phyloP scores from a whole-genome alignment of 2,113 vertebrate species.

The Pterocles gutturalis region DNA sequence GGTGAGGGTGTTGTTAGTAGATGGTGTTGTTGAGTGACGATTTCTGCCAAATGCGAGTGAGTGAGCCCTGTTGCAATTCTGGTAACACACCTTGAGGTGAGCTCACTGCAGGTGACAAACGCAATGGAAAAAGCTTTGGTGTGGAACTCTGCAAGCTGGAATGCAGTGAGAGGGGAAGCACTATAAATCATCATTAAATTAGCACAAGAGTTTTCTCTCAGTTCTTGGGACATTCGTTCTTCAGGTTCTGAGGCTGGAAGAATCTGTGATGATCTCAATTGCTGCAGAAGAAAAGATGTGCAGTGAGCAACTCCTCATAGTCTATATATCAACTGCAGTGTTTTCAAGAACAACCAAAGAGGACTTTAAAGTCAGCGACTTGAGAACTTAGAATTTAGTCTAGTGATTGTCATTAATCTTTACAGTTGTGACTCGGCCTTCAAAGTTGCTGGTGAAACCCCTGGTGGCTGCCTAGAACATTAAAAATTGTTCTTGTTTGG shows the following conservation, averaged over 20 bases:
- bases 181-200: background rate
- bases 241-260: background rate
- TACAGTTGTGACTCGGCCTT: background rate
- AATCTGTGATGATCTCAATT: background rate
- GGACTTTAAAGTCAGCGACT: background rate
- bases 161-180: background rate
- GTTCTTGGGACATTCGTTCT: background rate
- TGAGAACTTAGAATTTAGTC: background rate
- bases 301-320: background rate
- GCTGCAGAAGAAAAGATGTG: background rate
- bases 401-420: background rate
- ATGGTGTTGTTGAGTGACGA: accelerated
- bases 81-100: background rate
- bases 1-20: background rate
- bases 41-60: background rate
- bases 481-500: background rate
- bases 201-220: background rate
- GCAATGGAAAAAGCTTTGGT: background rate
- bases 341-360: background rate
- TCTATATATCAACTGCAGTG: background rate
- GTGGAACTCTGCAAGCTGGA: background rate
- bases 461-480: background rate
- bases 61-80: background rate
- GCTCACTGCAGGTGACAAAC: background rate
- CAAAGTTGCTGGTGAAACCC: background rate